Conservation (phyloP, 1,140 invertebrate species). For the Hydropsyche tenuis region DNA sequence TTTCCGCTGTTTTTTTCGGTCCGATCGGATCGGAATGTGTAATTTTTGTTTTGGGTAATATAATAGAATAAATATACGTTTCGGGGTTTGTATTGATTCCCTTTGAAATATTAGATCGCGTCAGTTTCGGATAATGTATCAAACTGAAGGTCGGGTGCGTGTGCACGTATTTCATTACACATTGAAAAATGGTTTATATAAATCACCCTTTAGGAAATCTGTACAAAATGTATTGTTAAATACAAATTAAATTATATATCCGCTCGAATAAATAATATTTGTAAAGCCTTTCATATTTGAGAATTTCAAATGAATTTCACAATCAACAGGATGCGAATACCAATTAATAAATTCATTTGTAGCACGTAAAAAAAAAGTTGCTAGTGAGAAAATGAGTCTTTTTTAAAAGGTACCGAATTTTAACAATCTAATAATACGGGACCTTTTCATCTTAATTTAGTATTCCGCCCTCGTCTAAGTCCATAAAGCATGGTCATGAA, state of each 20-base stretch:
- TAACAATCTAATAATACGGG: conserved; percentile 1
- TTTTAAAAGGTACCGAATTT: neutral
- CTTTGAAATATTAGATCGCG: conserved; percentile 9
- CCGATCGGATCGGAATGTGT: too few species aligned
- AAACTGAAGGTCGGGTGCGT: conserved; percentile 1
- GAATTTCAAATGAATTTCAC: too few species aligned
- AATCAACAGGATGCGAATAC: too few species aligned
- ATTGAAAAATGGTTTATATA: conserved; percentile 1
- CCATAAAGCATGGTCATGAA: neutral
- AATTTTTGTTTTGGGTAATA: too few species aligned
- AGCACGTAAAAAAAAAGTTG: too few species aligned
- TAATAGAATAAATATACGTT: too few species aligned
- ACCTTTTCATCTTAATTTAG: neutral
- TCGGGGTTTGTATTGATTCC: neutral
- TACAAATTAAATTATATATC: neutral
- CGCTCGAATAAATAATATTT: neutral
- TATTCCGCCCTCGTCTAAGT: neutral
- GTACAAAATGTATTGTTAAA: neutral
- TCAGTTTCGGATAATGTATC: conserved; percentile 19
- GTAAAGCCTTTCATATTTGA: neutral
- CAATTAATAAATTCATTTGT: too few species aligned
- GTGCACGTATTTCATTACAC: conserved; percentile 13
- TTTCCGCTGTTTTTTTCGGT: too few species aligned
- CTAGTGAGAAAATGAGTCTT: too few species aligned
- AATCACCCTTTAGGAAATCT: conserved; percentile 2